Conservation (phyloP, 2,888 invertebrate species). For the Cephus rjabovi region DNA sequence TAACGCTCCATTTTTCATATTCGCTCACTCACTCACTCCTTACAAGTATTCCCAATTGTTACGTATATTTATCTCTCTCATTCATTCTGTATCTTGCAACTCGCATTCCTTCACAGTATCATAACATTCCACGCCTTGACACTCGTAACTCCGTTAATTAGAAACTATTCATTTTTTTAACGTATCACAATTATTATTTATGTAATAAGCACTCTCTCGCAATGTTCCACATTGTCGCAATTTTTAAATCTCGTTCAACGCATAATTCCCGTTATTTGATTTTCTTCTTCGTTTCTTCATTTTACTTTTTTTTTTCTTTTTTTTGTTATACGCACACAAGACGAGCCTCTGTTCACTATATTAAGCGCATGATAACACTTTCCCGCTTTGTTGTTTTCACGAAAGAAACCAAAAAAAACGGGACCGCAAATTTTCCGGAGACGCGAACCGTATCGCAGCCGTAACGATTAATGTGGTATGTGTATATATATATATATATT, state of each 20-base stretch:
- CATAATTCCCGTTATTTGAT: background rate
- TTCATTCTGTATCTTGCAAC: background rate
- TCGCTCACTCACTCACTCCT: background rate
- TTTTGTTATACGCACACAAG: background rate
- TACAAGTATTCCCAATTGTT: background rate
- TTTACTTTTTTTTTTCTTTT: background rate
- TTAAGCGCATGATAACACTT: background rate
- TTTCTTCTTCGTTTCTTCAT: background rate
- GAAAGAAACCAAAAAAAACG: background rate
- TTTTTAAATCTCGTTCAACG: background rate
- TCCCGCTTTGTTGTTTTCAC: background rate
- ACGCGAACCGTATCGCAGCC: background rate
- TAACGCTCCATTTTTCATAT: background rate
- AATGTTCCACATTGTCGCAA: conserved; percentile 7
- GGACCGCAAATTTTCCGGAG: background rate
- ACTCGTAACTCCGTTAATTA: background rate
- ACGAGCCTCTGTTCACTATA: background rate
- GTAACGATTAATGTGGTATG: background rate
- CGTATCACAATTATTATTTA: conserved; percentile 28
- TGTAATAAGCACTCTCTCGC: background rate
- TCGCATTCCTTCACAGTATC: background rate
- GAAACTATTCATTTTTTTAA: conserved; percentile 21
- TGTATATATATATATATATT: background rate
- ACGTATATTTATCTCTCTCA: background rate
- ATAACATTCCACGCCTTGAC: background rate